Conservation (phyloP, 2,113 vertebrate species). For the Trachemys scripta region DNA sequence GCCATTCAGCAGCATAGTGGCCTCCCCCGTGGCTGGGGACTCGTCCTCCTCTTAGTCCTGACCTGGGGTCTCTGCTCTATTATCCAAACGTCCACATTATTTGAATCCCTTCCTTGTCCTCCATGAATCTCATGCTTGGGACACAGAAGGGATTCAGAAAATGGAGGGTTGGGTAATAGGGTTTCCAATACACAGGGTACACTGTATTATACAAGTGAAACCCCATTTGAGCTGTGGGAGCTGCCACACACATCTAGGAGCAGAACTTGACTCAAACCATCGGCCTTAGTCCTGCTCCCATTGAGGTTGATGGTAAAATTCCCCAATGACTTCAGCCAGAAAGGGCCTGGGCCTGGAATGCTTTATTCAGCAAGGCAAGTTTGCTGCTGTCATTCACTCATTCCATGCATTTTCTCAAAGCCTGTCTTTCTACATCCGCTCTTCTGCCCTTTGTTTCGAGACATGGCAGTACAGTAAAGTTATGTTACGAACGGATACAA, state of each 20-base stretch:
- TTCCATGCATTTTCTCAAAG: background rate
- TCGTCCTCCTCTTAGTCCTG: no score
- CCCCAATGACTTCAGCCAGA: background rate
- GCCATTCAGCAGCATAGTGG: no score
- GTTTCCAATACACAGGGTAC: no score
- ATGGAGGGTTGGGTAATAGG: no score
- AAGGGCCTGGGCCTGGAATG: background rate
- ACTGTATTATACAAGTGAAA: no score
- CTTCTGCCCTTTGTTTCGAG: background rate
- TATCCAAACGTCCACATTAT: no score
- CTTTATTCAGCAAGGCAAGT: background rate
- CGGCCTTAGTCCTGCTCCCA: no score
- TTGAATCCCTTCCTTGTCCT: no score
- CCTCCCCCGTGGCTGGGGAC: no score
- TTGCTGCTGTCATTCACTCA: background rate
- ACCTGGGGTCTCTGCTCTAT: no score
- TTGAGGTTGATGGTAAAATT: background rate
- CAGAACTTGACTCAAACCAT: background rate
- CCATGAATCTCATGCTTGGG: no score
- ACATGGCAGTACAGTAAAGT: background rate
- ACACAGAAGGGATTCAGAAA: no score
- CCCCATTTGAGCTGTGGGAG: background rate
- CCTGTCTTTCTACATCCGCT: background rate
- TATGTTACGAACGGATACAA: background rate
- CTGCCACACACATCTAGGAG: background rate